Base-by-base conservation (phyloP, 2,113 vertebrate genomes). In the Oreochromis spilurus region DNA sequence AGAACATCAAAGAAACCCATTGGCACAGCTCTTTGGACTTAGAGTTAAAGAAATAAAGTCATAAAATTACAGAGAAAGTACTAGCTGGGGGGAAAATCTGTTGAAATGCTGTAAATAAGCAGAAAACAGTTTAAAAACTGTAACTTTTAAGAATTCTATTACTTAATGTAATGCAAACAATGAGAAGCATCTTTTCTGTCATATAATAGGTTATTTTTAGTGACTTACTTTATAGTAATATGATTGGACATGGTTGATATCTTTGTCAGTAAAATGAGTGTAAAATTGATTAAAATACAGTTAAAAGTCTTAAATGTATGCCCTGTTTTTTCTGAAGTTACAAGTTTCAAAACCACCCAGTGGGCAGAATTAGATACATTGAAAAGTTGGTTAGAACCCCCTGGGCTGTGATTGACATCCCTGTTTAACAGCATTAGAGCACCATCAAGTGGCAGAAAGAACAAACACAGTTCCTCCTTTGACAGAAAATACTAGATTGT, bases 361-460 rank as follows among this genome's bases (percentile, higher is more conserved):
- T 26, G 65, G 38, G 65, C 65, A 9, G 21, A 26, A 72, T 72
- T 17, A 45, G 67, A 70, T 24, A 24, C n/a, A 38, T 12, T 65
- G 60, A 36, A n/a, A 65, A 12, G 17, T 38, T 67, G 34, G 24
- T 29, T 14, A 14, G 14, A 4, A 14, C 26, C 8, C 29, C 57
- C 57, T 17, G 3, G 3, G 21, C 67, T 29, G 14, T 72, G 21
- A 29, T 45, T 72, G 21, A 17, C 21, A 7, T 45, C 14, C 9
- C 21, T 17, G 40, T 72, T 82, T 62, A 48, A 38, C 13, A 70
- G 55, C 6, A 36, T 48, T 78, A 80, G 6, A 77, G 90, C 87
- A 2, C 88, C 90, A 87, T 81, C 93, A 48, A 84, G 87, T 93
- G 91, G 90, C 45, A 60, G 52, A 75, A 88, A 82, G 17, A n/a